Evolutionary conservation across 2,113 vertebrate species (phyloP), one percentile per base, ranked within the genome.

Genomic region (Balaeniceps rex): DNA sequence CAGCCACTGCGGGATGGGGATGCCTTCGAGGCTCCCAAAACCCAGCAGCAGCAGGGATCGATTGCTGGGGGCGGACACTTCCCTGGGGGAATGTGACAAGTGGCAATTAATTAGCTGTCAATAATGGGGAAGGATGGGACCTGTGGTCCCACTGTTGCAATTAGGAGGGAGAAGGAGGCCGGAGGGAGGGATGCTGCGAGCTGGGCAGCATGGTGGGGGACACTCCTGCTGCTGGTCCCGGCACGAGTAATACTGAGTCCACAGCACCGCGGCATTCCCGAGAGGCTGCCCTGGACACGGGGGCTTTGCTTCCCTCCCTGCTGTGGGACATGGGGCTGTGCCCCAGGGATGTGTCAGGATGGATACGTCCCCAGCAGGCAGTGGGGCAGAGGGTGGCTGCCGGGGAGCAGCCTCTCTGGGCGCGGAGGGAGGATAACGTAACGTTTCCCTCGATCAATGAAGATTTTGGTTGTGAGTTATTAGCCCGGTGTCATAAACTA

Each of bases 401-500:
- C 7, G 4, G 61, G 74, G 83, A 93, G 31, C 68, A 34, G 49
- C 70, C 40, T 36, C 81, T 57, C 76, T 2, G 7, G 66, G 84
- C 0, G 6, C 51, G 0, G 68, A 64, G 58, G 83, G 83, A 87
- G 68, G 86, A 94, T 96, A 88, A 96, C 58, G 54, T 92, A 72
- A 92, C 82, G 1, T 91, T 95, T 95, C 80, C 92, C 87, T 70
- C 1, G 60, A 97, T 97, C 97, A 42, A 97, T 97, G 95, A 4
- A n/a, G 95, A 93, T 97, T 97, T 97, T 23, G 96, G 95, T 91
- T 29, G 70, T 80, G 34, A 95, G 95, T 97, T 96, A 97, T 97
- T 97, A 97, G 95, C 54, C 94, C 16, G 25, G 84, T 93, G 77
- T 77, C 97, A 95, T 97, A 97, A 97, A 97, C 96, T 92, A 96